Conservation (phyloP, 1,140 invertebrate species). For the Nixonia krombeini region DNA sequence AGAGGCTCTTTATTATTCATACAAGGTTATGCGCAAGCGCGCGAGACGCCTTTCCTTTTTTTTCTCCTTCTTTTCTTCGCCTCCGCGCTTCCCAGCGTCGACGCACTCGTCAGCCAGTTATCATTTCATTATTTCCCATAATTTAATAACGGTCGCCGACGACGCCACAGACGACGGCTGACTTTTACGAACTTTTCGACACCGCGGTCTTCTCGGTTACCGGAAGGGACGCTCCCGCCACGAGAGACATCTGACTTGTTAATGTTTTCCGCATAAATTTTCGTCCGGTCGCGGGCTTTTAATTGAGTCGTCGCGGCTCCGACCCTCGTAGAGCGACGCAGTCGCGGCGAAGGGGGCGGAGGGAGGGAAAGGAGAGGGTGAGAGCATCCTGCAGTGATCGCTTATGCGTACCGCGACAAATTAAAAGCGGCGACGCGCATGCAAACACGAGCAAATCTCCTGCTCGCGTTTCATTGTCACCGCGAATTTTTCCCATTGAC, state of each 20-base stretch:
- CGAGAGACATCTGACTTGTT: constrained; percentile 69
- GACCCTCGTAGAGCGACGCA: constrained; percentile 4
- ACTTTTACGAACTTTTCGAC: constrained; percentile 40
- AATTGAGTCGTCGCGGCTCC: constrained; percentile 63
- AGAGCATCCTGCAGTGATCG: constrained; percentile 44
- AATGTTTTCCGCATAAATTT: constrained; percentile 71
- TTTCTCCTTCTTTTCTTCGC: constrained; percentile 21
- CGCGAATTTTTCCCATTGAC: constrained; percentile 26
- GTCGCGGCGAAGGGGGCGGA: constrained; percentile 28
- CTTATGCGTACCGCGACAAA: constrained; percentile 36
- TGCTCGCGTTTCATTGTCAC: constrained; percentile 38
- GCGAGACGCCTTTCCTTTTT: constrained; percentile 16
- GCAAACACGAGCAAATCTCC: constrained; percentile 44
- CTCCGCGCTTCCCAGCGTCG: constrained; percentile 22
- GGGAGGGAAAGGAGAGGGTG: too few relatives aligned
- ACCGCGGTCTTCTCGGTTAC: constrained; percentile 16
- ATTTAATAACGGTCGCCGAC: constrained; percentile 61
- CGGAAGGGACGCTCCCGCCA: constrained; percentile 11
- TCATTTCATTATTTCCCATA: constrained; percentile 68
- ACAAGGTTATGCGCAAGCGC: background rate
- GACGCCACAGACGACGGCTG: too few relatives aligned
- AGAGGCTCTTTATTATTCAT: constrained; percentile 3
- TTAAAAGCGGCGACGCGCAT: constrained; percentile 47
- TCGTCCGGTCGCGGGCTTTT: constrained; percentile 57
- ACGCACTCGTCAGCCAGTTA: constrained; percentile 48